Percentiles rank a stretch among this genome's conserved stretches.
phyloP scores from a whole-genome alignment of 2,113 vertebrate genomes.

The Pleuronectes platessa region DNA sequence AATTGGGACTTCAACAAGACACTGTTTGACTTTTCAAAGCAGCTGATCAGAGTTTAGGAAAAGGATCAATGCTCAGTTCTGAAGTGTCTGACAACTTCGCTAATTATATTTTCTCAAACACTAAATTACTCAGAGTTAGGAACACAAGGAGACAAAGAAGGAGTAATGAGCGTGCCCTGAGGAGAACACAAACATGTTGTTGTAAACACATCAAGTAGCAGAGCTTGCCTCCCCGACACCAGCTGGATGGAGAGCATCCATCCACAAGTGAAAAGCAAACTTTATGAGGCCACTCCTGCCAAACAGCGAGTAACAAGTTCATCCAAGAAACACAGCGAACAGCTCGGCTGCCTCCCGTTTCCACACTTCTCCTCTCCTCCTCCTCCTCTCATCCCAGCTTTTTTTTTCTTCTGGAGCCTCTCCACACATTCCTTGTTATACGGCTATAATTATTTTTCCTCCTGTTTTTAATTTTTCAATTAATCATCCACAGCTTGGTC shows the following conservation, averaged over 20 bases:
- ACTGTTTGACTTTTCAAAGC: constrained; percentile 29
- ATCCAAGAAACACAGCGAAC: constrained; percentile 56
- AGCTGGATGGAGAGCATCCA: constrained; percentile 44
- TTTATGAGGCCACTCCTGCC: constrained; percentile 44
- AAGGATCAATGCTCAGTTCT: neutral
- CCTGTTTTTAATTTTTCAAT: neutral
- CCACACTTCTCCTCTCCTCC: neutral
- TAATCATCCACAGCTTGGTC: neutral
- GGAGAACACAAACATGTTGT: constrained; percentile 7
- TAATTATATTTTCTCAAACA: neutral
- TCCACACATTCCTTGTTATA: neutral
- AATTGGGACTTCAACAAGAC: constrained; percentile 27
- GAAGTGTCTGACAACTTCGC: constrained; percentile 1
- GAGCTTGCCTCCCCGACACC: neutral
- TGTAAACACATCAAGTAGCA: constrained; percentile 36
- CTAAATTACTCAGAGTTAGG: constrained; percentile 13
- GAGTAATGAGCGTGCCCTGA: neutral
- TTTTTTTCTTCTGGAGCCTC: neutral
- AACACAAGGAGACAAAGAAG: constrained; percentile 13
- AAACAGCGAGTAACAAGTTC: constrained; percentile 20
- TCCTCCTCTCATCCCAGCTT: neutral
- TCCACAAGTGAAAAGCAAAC: constrained; percentile 51
- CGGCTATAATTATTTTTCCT: neutral
- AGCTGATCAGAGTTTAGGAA: constrained; percentile 17
- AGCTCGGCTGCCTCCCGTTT: constrained; percentile 20